phyloP scores from a whole-genome alignment of 2,113 vertebrate species.

The Gambusia holbrooki region DNA sequence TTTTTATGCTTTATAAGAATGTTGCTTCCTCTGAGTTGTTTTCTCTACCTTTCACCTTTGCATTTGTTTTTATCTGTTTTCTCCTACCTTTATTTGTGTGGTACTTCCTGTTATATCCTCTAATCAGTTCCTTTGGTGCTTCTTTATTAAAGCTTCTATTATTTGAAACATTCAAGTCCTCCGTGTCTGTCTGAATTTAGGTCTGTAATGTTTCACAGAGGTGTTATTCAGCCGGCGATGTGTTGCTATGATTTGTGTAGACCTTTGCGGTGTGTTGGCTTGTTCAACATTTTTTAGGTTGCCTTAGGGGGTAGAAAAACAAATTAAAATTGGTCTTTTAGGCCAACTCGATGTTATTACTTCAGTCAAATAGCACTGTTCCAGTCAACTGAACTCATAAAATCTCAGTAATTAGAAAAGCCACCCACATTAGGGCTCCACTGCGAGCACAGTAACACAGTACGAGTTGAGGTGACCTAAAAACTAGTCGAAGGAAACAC shows the following conservation, averaged over 20 bases:
- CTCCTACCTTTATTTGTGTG: not conserved
- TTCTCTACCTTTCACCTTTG: no score
- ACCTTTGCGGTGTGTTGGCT: not conserved
- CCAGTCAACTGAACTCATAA: constrained; percentile 4
- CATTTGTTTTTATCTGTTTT: not conserved
- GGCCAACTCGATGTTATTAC: not conserved
- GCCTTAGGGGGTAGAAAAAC: constrained; percentile 2
- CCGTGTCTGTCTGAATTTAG: not conserved
- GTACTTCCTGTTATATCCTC: not conserved
- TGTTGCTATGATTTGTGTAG: not conserved
- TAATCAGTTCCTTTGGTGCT: not conserved
- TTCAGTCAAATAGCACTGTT: constrained; percentile 7
- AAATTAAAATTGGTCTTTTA: constrained; percentile 2
- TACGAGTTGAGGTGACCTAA: not conserved
- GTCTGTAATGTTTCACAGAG: not conserved
- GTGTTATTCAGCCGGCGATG: not conserved
- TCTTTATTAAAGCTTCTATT: not conserved
- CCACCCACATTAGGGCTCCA: constrained; percentile 5
- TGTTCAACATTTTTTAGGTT: not conserved
- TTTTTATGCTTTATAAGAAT: no score
- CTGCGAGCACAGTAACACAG: constrained; percentile 4
- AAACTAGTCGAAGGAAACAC: not conserved
- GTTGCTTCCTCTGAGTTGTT: no score
- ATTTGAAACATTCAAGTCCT: not conserved
- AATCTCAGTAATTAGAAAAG: constrained; percentile 13